Evolutionary conservation across 1,140 invertebrate genomes (phyloP), one percentile per base, ranked within the genome.

Genomic region (Ctenoplectra terminalis): DNA sequence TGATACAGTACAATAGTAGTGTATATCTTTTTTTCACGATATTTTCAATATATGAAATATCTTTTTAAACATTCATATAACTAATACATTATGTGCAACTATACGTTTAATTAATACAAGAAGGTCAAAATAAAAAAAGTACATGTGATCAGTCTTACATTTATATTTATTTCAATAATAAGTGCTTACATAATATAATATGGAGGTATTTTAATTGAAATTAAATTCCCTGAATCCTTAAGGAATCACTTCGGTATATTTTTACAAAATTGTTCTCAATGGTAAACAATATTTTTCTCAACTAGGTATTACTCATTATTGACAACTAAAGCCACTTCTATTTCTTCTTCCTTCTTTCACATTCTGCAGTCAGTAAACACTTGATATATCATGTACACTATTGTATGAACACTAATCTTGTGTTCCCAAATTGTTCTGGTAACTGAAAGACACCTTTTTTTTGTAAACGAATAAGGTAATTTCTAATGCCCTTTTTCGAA

Each of bases 161-260:
- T 91, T 89, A 90, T 90, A 88, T 93, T 92, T 93, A 92, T 92
- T 93, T 93, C 86, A 90, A 91, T 93, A 90, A 90, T 93, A 90
- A 90, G 90, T 89, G 90, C 90, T 92, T 93, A 93, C 90, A 92
- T 87, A 90, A 90, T 88, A 86, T 87, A 90, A 87, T 92, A 92
- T 88, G 87, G 90, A 93, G 92, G 90, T 93, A 93, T 92, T 92
- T 91, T 88, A 91, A 90, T 90, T 90, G 89, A 92, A 91, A 91
- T 89, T 86, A 89, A 90, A 90, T 90, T 75, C 86, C 83, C 69
- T 91, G 86, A 88, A 89, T 90, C 82, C 56, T 78, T 81, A 82
- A 88, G 82, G 78, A 88, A 84, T 90, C 80, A 73, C 64, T 82
- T 63, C 31, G 23, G 78, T 40, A 34, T 78, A 60, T 71, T 52